Conservation (phyloP, 1,140 invertebrate genomes). For the Melitaea cinxia region DNA sequence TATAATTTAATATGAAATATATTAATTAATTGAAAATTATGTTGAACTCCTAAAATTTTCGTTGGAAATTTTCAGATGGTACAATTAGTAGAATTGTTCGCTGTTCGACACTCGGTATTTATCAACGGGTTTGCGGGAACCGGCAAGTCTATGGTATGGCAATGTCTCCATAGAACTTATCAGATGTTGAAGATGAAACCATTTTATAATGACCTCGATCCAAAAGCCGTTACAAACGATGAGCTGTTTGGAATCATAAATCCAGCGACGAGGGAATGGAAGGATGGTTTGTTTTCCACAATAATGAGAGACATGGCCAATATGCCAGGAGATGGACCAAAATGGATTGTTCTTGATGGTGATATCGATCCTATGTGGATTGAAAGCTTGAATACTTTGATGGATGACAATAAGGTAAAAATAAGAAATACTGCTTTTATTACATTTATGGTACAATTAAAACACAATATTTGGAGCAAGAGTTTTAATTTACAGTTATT, state of each 20-base stretch:
- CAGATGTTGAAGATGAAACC: constrained; percentile 89
- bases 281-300: constrained; percentile 96
- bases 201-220: constrained; percentile 94
- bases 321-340: constrained; percentile 91
- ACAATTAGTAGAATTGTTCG: constrained; percentile 95
- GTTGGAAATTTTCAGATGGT: constrained; percentile 84
- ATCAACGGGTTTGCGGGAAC: constrained; percentile 96
- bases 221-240: constrained; percentile 97
- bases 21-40: too few relatives aligned
- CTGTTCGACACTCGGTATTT: constrained; percentile 97
- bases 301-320: constrained; percentile 97
- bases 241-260: constrained; percentile 98
- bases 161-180: constrained; percentile 93
- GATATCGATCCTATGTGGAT: constrained; percentile 99
- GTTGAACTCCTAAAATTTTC: too few relatives aligned
- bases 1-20: too few relatives aligned
- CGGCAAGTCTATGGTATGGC: constrained; percentile 96
- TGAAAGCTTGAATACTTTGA: constrained; percentile 94
- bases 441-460: background rate
- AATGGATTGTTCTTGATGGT: constrained; percentile 98
- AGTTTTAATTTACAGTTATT: too few relatives aligned
- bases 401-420: constrained; percentile 91
- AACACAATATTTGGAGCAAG: too few relatives aligned
- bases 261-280: constrained; percentile 97
- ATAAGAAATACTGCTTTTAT: background rate